Conservation (phyloP, 2,797 vertebrate species). For the Sebastes trivittatus region DNA sequence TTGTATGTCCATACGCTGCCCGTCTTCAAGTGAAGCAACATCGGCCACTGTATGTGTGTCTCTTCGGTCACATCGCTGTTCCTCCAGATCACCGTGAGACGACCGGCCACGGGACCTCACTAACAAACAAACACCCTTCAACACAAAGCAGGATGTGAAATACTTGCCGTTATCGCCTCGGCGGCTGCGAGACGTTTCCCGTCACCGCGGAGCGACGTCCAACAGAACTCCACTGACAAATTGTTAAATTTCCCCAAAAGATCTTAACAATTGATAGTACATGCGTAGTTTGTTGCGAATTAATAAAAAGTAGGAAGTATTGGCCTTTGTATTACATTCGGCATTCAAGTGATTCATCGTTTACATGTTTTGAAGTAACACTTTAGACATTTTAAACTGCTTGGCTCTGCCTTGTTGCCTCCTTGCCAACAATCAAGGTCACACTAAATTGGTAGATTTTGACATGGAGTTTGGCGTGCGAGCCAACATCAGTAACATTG, state of each 20-base stretch:
- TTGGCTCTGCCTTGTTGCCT: background rate
- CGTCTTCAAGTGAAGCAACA: background rate
- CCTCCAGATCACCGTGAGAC: background rate
- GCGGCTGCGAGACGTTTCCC: background rate
- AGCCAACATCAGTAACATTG: background rate
- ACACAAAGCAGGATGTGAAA: slow-evolving; percentile 17
- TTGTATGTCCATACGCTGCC: background rate
- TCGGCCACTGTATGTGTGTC: too few relatives aligned
- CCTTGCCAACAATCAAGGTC: background rate
- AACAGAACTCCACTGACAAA: background rate
- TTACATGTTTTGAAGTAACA: too few relatives aligned
- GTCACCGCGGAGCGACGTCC: background rate
- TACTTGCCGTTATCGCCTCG: background rate
- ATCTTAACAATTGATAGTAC: background rate
- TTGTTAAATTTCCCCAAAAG: rapidly evolving
- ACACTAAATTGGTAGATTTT: background rate
- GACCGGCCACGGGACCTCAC: background rate
- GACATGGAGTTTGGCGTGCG: background rate
- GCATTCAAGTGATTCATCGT: rapidly evolving
- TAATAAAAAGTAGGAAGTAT: background rate
- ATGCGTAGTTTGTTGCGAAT: background rate
- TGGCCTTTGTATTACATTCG: background rate
- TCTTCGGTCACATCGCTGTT: background rate
- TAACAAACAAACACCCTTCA: background rate
- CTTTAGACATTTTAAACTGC: background rate